Evolutionary conservation across 2,113 vertebrate genomes (phyloP).

Genomic region (Pachycephala philippinensis): DNA sequence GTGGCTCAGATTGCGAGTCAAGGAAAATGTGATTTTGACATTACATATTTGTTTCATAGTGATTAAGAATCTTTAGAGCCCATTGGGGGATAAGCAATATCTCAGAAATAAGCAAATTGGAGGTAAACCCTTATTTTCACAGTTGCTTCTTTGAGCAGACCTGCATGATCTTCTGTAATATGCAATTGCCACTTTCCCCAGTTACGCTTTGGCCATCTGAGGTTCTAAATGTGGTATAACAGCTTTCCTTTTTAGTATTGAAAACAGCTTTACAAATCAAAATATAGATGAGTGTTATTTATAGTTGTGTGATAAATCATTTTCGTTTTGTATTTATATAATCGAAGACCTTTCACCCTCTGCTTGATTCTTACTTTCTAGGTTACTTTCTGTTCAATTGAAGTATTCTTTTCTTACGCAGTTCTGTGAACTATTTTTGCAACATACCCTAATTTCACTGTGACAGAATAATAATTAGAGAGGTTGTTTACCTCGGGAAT

Average conservation of each 20-base stretch:
- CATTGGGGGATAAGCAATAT: neutral
- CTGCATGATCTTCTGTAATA: neutral
- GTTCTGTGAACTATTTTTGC: neutral
- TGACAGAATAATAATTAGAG: conserved; percentile 16
- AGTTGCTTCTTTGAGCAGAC: neutral
- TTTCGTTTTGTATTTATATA: neutral
- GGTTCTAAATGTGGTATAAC: neutral
- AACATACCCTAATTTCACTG: neutral
- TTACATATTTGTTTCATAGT: neutral
- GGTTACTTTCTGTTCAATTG: neutral
- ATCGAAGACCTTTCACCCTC: neutral
- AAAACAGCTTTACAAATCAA: neutral
- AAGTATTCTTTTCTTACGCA: neutral
- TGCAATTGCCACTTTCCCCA: neutral
- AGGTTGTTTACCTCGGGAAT: neutral
- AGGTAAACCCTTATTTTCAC: neutral
- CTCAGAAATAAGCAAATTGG: neutral
- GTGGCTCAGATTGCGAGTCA: neutral
- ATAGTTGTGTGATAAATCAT: neutral
- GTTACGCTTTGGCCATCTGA: neutral
- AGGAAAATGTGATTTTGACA: neutral
- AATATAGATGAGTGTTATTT: neutral
- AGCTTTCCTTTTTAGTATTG: neutral
- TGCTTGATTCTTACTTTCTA: neutral
- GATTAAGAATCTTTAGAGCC: neutral